Conservation (phyloP, 2,888 invertebrate genomes). For the Trachelus tabidus region DNA sequence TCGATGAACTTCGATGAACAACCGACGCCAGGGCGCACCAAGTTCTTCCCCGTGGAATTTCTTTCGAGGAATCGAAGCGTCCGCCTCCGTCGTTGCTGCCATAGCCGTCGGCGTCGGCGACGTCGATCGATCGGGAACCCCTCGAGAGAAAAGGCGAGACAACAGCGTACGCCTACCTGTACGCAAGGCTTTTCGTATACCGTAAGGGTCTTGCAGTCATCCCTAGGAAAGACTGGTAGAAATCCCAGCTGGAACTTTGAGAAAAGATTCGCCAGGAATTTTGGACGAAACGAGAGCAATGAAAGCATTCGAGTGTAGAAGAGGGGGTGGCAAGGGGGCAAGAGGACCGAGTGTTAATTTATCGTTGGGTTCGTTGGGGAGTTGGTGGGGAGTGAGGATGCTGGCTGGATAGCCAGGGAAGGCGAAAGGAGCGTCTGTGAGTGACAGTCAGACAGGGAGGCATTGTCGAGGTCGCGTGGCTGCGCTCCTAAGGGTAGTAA, state of each 20-base stretch:
- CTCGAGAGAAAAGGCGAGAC: not conserved
- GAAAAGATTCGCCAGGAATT: not conserved
- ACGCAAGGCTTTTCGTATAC: not conserved
- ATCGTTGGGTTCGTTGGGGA: conserved; percentile 31
- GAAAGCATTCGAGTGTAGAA: not conserved
- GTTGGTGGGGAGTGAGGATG: not conserved
- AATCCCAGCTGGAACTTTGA: not conserved
- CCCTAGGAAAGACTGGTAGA: not conserved
- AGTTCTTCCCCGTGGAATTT: not conserved
- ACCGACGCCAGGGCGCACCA: not conserved
- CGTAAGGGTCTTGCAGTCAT: not conserved
- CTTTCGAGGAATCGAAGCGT: not conserved
- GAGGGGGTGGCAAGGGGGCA: not conserved
- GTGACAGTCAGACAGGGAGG: conserved; percentile 36
- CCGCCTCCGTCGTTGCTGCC: not conserved
- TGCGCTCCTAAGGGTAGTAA: not conserved
- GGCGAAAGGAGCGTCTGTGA: conserved; percentile 36
- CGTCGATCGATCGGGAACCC: not conserved
- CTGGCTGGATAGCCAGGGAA: not conserved
- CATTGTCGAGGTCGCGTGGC: conserved; percentile 22
- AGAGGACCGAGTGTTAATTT: conserved; percentile 39
- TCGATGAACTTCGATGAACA: not conserved
- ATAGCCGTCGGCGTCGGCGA: not conserved
- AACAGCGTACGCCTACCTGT: not conserved
- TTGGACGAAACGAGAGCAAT: not conserved